A percentile compares a stretch with the other conserved stretches of the same genome.
Conservation (phyloP, 2,797 vertebrate species). For the Malurus leucopterus region DNA sequence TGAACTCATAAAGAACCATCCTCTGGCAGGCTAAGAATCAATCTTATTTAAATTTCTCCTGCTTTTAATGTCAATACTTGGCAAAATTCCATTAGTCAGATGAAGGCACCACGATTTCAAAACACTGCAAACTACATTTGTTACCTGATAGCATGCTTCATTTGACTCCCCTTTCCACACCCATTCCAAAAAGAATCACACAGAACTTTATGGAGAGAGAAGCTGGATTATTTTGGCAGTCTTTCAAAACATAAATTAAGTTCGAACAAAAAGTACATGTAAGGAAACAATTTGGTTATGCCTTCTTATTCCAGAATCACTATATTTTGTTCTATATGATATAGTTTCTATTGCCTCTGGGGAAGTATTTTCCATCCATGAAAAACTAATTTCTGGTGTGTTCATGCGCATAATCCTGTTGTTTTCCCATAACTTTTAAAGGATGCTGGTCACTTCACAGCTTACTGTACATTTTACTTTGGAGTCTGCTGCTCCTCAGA, state of each 20-base stretch:
- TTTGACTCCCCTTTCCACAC: slow-evolving; percentile 3
- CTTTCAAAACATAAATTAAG: slow-evolving; percentile 13
- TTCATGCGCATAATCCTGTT: background rate
- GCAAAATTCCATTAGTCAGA: background rate
- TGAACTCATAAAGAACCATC: slow-evolving; percentile 23
- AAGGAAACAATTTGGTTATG: background rate
- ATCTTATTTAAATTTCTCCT: slow-evolving; percentile 3
- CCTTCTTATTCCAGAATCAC: background rate
- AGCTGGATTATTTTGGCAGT: background rate
- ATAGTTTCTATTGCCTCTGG: slow-evolving; percentile 1
- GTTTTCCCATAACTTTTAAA: background rate
- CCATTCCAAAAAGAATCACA: background rate
- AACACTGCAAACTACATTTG: background rate
- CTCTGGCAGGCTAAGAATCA: background rate
- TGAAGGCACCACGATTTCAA: slow-evolving; percentile 2
- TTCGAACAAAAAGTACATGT: background rate
- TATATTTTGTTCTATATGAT: background rate
- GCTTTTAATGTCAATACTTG: slow-evolving; percentile 11
- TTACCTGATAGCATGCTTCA: slow-evolving; percentile 24
- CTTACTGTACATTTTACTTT: background rate
- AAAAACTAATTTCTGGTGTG: slow-evolving; percentile 17
- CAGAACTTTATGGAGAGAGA: background rate
- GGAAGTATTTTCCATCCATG: slow-evolving; percentile 16
- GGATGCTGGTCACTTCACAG: background rate
- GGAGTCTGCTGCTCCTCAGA: background rate